Evolutionary conservation across 2,888 invertebrate species (phyloP).

Genomic region (Cosmia pyralina): DNA sequence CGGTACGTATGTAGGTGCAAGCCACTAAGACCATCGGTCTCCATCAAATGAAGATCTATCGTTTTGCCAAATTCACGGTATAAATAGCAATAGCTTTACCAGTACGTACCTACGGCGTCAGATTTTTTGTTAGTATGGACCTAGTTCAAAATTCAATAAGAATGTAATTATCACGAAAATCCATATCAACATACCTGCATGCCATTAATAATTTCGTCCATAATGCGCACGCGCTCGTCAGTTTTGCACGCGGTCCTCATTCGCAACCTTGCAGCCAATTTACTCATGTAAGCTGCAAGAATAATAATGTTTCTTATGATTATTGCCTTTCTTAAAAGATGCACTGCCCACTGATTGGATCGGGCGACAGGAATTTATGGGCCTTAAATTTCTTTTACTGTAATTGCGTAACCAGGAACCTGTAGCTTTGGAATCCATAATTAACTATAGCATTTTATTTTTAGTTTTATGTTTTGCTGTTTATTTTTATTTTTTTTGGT

Average conservation of each 20-base stretch:
- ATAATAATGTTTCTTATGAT: constrained; percentile 38
- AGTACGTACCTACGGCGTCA: neutral
- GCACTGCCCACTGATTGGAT: constrained; percentile 33
- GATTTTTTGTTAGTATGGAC: neutral
- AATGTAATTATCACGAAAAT: constrained; percentile 32
- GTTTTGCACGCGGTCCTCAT: constrained; percentile 95
- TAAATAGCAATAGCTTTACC: neutral
- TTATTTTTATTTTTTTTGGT: neutral
- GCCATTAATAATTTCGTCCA: constrained; percentile 98
- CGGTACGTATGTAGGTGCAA: neutral
- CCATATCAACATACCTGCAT: constrained; percentile 93
- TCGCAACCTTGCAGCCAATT: constrained; percentile 92
- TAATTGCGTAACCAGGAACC: constrained; percentile 45
- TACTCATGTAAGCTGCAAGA: constrained; percentile 91
- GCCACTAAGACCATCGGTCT: neutral
- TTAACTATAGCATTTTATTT: constrained; percentile 4
- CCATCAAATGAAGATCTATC: neutral
- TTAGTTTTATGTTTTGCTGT: neutral
- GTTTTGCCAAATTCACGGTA: neutral
- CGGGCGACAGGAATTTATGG: constrained; percentile 34
- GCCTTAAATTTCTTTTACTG: constrained; percentile 23
- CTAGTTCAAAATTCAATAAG: constrained; percentile 13
- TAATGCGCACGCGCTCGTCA: constrained; percentile 96
- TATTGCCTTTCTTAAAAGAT: constrained; percentile 32
- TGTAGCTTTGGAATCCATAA: constrained; percentile 3